A percentile compares a stretch with the other conserved stretches of the same genome.
Conservation (phyloP, 1,140 invertebrate genomes). For the Megalonaias nervosa region DNA sequence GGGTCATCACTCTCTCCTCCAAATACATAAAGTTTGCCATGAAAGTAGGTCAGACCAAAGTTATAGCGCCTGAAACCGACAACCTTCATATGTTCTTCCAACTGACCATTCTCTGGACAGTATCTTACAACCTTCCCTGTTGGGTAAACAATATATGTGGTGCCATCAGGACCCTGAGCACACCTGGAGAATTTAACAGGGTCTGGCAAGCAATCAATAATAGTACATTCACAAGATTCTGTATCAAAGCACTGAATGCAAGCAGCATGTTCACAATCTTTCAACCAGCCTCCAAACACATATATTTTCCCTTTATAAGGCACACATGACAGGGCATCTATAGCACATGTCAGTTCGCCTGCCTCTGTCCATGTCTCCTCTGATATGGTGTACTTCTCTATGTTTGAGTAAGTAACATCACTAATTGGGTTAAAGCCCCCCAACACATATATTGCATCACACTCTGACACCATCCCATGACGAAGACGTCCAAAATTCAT, state of each 20-base stretch:
- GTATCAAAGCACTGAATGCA: constrained; percentile 55
- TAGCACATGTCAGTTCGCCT: constrained; percentile 42
- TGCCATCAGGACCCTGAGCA: constrained; percentile 23
- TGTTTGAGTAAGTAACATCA: constrained; percentile 35
- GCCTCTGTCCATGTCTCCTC: constrained; percentile 50
- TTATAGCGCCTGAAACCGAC: constrained; percentile 35
- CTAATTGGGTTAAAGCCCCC: constrained; percentile 53
- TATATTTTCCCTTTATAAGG: constrained; percentile 48
- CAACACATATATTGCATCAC: constrained; percentile 49
- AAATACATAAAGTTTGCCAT: constrained; percentile 35
- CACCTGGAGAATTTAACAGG: constrained; percentile 49
- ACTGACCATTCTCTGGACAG: constrained; percentile 12
- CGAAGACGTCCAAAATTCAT: constrained; percentile 50
- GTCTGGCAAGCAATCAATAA: constrained; percentile 46
- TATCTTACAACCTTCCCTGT: constrained; percentile 28
- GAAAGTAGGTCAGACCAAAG: constrained; percentile 32
- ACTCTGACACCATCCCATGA: constrained; percentile 51
- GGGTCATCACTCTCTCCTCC: constrained; percentile 39
- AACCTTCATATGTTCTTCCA: constrained; percentile 27
- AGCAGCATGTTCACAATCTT: constrained; percentile 47
- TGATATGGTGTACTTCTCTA: constrained; percentile 46
- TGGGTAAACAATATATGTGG: constrained; percentile 33
- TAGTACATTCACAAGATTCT: constrained; percentile 33
- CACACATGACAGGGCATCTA: constrained; percentile 50
- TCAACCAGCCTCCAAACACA: constrained; percentile 53